A percentile compares a stretch with the other conserved stretches of the same genome.
phyloP scores from a whole-genome alignment of 2,113 vertebrate genomes.

The Atractosteus spatula region DNA sequence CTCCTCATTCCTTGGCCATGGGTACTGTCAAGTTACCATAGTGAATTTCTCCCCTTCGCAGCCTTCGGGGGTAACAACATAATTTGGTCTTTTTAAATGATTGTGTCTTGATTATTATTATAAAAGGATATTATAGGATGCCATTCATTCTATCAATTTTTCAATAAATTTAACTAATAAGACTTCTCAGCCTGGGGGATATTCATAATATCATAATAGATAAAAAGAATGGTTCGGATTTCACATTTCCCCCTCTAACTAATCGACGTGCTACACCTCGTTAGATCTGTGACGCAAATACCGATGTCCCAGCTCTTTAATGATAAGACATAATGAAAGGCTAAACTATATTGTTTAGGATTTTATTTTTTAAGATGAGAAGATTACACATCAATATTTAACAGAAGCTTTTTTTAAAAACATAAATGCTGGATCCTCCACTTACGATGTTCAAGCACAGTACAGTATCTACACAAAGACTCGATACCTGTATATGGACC shows the following conservation, averaged over 20 bases:
- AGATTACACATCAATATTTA: slow-evolving; percentile 67
- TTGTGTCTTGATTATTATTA: slow-evolving; percentile 63
- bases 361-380: slow-evolving; percentile 46
- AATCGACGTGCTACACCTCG: slow-evolving; percentile 67
- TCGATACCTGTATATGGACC: too few species aligned
- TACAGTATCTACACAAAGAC: too few species aligned
- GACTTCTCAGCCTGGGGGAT: slow-evolving; percentile 63
- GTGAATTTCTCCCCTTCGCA: slow-evolving; percentile 54
- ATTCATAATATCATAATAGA: slow-evolving; percentile 63
- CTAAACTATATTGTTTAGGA: slow-evolving; percentile 19
- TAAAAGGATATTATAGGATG: slow-evolving; percentile 62
- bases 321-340: slow-evolving; percentile 66
- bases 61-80: slow-evolving; percentile 53
- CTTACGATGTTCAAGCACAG: too few species aligned
- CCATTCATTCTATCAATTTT: slow-evolving; percentile 61
- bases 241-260: slow-evolving; percentile 59
- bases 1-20: slow-evolving; percentile 25
- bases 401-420: slow-evolving; percentile 47
- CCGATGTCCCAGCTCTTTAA: slow-evolving; percentile 55
- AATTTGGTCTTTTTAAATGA: slow-evolving; percentile 55
- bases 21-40: slow-evolving; percentile 41
- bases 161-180: slow-evolving; percentile 70
- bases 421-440: too few species aligned
- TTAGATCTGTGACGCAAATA: slow-evolving; percentile 58
- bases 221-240: slow-evolving; percentile 42